Conservation (phyloP, 2,113 vertebrate species). For the Oophaga pumilio region DNA sequence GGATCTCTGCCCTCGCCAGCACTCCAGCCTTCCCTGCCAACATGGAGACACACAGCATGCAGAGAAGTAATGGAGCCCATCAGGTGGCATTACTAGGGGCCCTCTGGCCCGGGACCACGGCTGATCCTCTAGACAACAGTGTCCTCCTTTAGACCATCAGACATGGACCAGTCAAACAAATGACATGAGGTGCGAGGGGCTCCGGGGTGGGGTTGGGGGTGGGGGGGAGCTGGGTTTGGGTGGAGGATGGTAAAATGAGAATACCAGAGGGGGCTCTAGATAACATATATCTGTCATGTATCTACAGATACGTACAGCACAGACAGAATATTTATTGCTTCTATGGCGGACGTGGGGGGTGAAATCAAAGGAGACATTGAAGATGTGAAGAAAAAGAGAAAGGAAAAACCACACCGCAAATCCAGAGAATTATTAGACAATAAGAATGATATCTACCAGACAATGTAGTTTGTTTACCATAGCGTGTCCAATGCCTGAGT, state of each 20-base stretch:
- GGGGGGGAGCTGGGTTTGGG: neutral
- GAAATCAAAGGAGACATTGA: slow-evolving; percentile 65
- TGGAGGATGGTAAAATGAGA: neutral
- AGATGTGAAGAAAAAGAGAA: slow-evolving; percentile 63
- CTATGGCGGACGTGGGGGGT: slow-evolving; percentile 6
- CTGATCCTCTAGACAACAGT: neutral
- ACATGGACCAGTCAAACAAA: slow-evolving; percentile 6
- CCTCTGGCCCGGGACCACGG: neutral
- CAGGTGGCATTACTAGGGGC: neutral
- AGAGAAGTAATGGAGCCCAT: neutral
- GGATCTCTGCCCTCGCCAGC: neutral
- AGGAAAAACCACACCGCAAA: slow-evolving; percentile 97
- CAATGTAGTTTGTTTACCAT: slow-evolving; percentile 99
- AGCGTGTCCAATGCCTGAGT: slow-evolving; percentile 99
- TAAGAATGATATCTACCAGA: slow-evolving; percentile 99
- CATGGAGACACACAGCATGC: slow-evolving; percentile 29
- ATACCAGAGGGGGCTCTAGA: neutral
- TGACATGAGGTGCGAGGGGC: slow-evolving; percentile 17
- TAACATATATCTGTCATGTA: slow-evolving; percentile 2
- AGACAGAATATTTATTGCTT: slow-evolving; percentile 39
- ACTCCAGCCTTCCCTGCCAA: slow-evolving; percentile 34
- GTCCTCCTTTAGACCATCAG: neutral
- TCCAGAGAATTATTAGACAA: slow-evolving; percentile 92
- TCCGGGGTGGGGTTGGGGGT: neutral
- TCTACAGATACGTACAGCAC: slow-evolving; percentile 1